A percentile compares a stretch with the other conserved stretches of the same genome.
These are phyloP conservation scores for Dinocampus coccinellae DNA, from an alignment of 2,888 invertebrate genomes.

Conservation along the genomic window DNA sequence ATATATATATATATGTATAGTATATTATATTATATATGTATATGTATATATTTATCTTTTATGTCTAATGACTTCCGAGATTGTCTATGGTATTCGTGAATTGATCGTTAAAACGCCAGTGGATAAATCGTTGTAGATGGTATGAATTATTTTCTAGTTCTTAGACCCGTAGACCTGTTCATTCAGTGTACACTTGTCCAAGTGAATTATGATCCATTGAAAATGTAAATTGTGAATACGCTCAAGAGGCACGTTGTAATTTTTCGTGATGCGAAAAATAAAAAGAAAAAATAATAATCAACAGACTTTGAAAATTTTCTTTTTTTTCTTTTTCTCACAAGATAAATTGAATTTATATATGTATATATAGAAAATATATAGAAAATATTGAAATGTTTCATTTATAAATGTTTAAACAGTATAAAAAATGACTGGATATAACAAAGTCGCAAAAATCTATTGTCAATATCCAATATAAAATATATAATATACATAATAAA, in stretches of 20 bases:
- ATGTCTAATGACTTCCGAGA: conserved; percentile 10
- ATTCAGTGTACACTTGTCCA: neutral
- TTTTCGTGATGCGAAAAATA: neutral
- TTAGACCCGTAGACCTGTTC: neutral
- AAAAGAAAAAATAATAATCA: neutral
- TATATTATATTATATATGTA: no score
- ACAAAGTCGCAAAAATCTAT: neutral
- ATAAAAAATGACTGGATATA: neutral
- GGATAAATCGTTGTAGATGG: neutral
- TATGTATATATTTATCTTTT: neutral
- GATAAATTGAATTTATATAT: neutral
- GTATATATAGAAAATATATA: neutral
- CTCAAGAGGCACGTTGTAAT: neutral
- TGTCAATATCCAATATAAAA: neutral
- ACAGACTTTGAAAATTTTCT: neutral
- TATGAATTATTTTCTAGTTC: conserved; percentile 12
- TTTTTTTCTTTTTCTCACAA: neutral
- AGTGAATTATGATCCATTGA: neutral
- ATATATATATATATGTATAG: no score
- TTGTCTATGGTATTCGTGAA: neutral
- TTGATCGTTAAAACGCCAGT: neutral
- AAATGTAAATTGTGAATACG: neutral
- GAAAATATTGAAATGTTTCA: no score
- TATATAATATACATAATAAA: neutral
- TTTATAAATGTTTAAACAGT: neutral